Conservation (phyloP, 1,140 invertebrate genomes). For the Listronotus oregonensis region DNA sequence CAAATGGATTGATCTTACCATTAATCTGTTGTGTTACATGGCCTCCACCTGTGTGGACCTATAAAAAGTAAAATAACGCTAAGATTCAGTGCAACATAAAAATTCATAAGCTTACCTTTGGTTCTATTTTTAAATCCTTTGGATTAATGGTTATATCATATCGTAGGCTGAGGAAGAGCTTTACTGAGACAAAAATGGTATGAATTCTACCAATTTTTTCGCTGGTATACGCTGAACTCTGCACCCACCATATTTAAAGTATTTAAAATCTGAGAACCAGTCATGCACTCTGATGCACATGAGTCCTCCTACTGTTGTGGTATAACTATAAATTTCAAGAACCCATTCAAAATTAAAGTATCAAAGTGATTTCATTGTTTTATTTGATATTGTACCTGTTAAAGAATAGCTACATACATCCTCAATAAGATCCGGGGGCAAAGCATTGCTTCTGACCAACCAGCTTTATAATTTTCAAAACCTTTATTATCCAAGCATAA, state of each 20-base stretch:
- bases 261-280: constrained; percentile 66
- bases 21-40: constrained; percentile 93
- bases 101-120: constrained; percentile 63
- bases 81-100: too few species aligned
- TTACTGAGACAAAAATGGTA: constrained; percentile 90
- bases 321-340: constrained; percentile 66
- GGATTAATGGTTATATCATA: constrained; percentile 67
- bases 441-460: constrained; percentile 95
- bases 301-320: constrained; percentile 69
- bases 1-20: constrained; percentile 87
- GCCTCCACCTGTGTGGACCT: constrained; percentile 88
- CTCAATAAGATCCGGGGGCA: constrained; percentile 85
- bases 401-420: constrained; percentile 84
- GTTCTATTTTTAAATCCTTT: constrained; percentile 83
- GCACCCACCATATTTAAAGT: constrained; percentile 88
- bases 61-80: neutral
- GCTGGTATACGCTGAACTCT: constrained; percentile 92
- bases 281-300: constrained; percentile 68
- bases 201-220: constrained; percentile 91
- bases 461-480: constrained; percentile 91
- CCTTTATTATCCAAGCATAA: constrained; percentile 64
- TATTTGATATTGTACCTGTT: constrained; percentile 59
- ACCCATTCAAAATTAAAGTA: constrained; percentile 61
- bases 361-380: neutral
- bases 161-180: constrained; percentile 85